Evolutionary conservation across 2,113 vertebrate genomes (phyloP).

Genomic region (Verasper variegatus): DNA sequence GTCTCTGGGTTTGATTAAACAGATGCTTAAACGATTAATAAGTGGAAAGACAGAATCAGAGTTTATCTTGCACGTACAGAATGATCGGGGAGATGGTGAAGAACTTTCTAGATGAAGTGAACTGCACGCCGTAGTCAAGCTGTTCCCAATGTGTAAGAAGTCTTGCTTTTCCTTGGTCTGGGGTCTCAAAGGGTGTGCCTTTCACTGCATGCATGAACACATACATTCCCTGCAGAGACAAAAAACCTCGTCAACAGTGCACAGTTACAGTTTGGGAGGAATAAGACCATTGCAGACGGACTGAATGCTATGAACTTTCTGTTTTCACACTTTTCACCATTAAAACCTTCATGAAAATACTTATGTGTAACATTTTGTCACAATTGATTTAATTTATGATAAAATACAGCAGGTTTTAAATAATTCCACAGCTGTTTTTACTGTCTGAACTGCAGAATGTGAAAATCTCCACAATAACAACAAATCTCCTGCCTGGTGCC

Average conservation of each 20-base stretch:
- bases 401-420: neutral
- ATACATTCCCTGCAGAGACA: conserved; percentile 90
- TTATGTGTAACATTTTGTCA: no score
- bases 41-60: neutral
- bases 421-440: neutral
- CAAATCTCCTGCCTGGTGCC: no score
- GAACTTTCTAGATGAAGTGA: conserved; percentile 98
- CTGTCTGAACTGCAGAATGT: neutral
- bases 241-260: neutral
- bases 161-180: conserved; percentile 96
- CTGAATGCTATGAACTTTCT: neutral
- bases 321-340: neutral
- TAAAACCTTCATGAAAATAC: no score
- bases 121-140: conserved; percentile 96
- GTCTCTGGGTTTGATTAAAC: neutral
- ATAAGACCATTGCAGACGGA: neutral
- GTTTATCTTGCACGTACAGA: conserved; percentile 83
- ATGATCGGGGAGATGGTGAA: conserved; percentile 99
- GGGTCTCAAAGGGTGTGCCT: conserved; percentile 97
- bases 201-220: conserved; percentile 98
- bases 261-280: neutral
- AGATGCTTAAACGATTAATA: neutral
- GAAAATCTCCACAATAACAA: neutral
- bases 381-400: no score
- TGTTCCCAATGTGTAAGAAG: conserved; percentile 99